phyloP scores from a whole-genome alignment of 2,888 invertebrate species.

The Meteorus colon region DNA sequence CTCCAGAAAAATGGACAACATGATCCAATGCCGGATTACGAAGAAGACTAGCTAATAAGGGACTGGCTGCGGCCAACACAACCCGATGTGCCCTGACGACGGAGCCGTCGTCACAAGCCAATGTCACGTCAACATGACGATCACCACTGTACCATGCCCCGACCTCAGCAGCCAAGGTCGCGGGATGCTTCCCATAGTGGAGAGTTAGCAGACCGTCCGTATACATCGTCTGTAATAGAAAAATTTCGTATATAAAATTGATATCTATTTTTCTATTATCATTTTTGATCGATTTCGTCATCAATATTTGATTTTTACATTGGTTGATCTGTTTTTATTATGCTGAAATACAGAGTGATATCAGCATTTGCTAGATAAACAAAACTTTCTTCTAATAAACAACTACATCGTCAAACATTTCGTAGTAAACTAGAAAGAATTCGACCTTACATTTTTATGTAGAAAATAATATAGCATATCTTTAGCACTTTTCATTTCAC shows the following conservation, averaged over 20 bases:
- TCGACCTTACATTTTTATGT: neutral
- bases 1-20: constrained; percentile 89
- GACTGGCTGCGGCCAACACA: constrained; percentile 91
- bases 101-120: constrained; percentile 89
- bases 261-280: neutral
- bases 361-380: too few species aligned
- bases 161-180: constrained; percentile 92
- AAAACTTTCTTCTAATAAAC: too few species aligned
- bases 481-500: neutral
- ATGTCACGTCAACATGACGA: constrained; percentile 89
- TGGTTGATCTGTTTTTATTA: too few species aligned
- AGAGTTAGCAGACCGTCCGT: constrained; percentile 84
- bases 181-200: constrained; percentile 95
- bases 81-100: constrained; percentile 88
- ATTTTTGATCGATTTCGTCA: too few species aligned
- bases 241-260: constrained; percentile 10
- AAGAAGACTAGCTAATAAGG: constrained; percentile 82
- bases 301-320: too few species aligned
- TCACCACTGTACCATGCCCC: constrained; percentile 91
- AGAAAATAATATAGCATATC: neutral
- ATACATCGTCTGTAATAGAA: constrained; percentile 74
- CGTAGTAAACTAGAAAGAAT: neutral
- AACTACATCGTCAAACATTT: neutral
- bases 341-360: too few species aligned
- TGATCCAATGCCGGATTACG: constrained; percentile 70